Evolutionary conservation across 2,888 invertebrate genomes (phyloP), one percentile per base, ranked within the genome.

Genomic region (Pherbina coryleti): DNA sequence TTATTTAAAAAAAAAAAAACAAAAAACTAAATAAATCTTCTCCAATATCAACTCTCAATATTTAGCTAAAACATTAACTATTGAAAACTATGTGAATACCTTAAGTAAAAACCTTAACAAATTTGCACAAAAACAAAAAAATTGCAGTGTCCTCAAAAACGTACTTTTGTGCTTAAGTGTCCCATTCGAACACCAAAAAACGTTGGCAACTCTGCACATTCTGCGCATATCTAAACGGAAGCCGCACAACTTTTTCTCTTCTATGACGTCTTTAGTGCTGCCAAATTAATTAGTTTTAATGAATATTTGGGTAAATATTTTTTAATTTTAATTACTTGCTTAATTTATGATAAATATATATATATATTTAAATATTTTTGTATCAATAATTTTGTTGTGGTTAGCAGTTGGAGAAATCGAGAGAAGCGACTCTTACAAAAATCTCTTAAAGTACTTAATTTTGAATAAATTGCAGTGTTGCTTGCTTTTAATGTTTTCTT

Each of bases 281-380:
- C n/a, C 19, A 83, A 84, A 81, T 78, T 81, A 84, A 80, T 82
- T 81, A 75, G 82, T 81, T 84, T 89, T 89, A 88, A 90, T 89
- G 90, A 89, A 88, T 89, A 88, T 88, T 89, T 89, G 89, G 89
- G 90, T 89, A 89, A 88, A 85, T 83, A 83, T 81, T 60, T 62
- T 9, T n/a, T 17, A 3, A 28, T 37, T 19, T 19, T 34, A 55
- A 71, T 34, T 55, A 55, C 22, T 55, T n/a, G 22, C 5, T 37
- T 71, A 34, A 14, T 55, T 31, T n/a, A 19, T 28, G n/a, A 8
- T 17, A 28, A 0, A 28, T 69, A 22, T 14, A 8, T 25, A 28
- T 66, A 19, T 28, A 19, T 55, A 28, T 69, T 8, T 14, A 8
- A 11, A 28, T 66, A 19, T 28, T 5, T 55, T 28, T 66, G 31